Evolutionary conservation across 2,888 invertebrate species (phyloP).

Genomic region (Drosophila testacea): DNA sequence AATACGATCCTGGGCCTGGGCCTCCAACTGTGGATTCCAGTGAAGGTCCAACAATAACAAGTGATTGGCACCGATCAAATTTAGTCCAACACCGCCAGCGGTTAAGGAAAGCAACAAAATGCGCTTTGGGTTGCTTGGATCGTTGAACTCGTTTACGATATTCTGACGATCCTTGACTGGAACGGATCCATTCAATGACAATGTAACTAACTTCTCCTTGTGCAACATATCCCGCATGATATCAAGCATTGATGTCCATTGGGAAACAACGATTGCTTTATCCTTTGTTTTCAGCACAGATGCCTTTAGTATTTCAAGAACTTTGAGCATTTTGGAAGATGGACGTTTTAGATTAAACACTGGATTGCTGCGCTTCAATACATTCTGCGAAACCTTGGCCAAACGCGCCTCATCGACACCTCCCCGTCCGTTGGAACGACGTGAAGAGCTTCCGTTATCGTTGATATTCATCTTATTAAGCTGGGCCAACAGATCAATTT

Average conservation of each 20-base stretch:
- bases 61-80: conserved; percentile 96
- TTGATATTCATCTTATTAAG: conserved; percentile 88
- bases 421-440: neutral
- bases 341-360: conserved; percentile 87
- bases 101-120: conserved; percentile 94
- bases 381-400: conserved; percentile 87
- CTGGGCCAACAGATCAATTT: conserved; percentile 88
- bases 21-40: conserved; percentile 98
- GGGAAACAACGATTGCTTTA: conserved; percentile 95
- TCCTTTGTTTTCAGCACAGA: conserved; percentile 87
- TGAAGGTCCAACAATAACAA: conserved; percentile 95
- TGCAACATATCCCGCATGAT: conserved; percentile 89
- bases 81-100: conserved; percentile 98
- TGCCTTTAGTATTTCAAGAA: conserved; percentile 87
- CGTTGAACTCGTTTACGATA: conserved; percentile 90
- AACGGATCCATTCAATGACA: conserved; percentile 91
- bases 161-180: conserved; percentile 90
- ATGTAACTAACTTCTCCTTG: conserved; percentile 86
- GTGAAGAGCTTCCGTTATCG: conserved; percentile 46
- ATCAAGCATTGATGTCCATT: conserved; percentile 94
- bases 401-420: conserved; percentile 83
- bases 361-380: conserved; percentile 89
- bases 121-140: conserved; percentile 86
- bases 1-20: conserved; percentile 97
- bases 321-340: conserved; percentile 89